phyloP scores from a whole-genome alignment of 2,113 vertebrate genomes.

The Clupea harengus region DNA sequence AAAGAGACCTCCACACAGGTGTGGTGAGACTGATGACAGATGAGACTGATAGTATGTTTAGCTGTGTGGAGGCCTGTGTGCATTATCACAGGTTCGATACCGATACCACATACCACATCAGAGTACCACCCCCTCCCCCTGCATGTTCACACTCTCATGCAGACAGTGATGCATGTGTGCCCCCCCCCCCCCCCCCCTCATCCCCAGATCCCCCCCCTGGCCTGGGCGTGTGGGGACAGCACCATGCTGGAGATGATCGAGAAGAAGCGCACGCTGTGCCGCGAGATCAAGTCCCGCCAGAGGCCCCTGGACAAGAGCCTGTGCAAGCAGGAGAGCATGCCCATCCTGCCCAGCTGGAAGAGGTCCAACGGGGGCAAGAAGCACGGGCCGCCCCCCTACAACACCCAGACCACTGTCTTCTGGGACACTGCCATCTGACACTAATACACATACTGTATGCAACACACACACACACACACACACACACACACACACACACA shows the following conservation, averaged over 20 bases:
- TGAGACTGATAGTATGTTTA: background rate
- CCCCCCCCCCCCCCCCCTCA: slow-evolving; percentile 24
- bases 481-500: background rate
- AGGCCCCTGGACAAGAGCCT: slow-evolving; percentile 85
- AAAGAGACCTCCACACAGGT: background rate
- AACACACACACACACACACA: slow-evolving; percentile 39
- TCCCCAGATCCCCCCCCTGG: slow-evolving; percentile 80
- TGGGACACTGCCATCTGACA: slow-evolving; percentile 91
- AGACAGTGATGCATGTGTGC: background rate
- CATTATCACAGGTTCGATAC: background rate
- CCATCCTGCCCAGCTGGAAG: slow-evolving; percentile 93
- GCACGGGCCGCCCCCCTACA: slow-evolving; percentile 86
- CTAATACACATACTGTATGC: slow-evolving; percentile 48
- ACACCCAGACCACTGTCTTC: slow-evolving; percentile 87
- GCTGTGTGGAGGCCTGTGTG: no score
- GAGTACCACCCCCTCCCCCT: background rate
- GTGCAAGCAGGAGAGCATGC: slow-evolving; percentile 96
- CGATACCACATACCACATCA: background rate
- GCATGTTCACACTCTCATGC: background rate
- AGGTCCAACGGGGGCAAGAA: slow-evolving; percentile 84
- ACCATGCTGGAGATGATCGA: slow-evolving; percentile 98
- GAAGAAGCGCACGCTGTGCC: slow-evolving; percentile 93
- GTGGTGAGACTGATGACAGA: background rate
- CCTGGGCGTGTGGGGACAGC: slow-evolving; percentile 89
- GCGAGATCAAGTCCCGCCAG: slow-evolving; percentile 92